Percentiles rank a stretch among this genome's conserved stretches.
Evolutionary conservation across 2,113 vertebrate genomes (phyloP).

Genomic region (Boleophthalmus pectinirostris): DNA sequence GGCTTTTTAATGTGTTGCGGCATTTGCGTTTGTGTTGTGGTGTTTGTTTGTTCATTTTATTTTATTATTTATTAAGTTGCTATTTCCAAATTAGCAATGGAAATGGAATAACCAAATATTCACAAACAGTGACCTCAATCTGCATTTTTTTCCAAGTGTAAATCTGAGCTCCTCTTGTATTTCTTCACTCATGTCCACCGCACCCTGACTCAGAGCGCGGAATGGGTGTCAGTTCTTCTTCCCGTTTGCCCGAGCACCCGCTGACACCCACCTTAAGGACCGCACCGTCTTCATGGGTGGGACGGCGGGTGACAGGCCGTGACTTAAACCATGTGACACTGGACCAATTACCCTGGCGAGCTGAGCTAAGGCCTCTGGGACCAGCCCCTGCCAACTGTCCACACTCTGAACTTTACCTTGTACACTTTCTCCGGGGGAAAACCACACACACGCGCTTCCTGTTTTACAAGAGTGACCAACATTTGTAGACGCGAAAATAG

Average conservation of each 20-base stretch:
- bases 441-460: conserved; percentile 7
- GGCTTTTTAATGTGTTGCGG: no score
- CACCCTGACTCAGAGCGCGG: conserved; percentile 39
- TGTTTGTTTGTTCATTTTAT: no score
- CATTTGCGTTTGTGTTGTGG: no score
- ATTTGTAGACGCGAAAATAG: no score
- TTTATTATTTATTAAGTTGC: no score
- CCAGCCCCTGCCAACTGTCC: conserved; percentile 15
- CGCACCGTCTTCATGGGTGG: conserved; percentile 51
- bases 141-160: no score
- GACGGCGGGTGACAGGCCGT: conserved; percentile 35
- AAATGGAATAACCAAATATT: no score
- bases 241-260: conserved; percentile 27
- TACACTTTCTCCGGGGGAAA: neutral
- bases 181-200: neutral
- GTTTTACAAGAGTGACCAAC: neutral
- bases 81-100: no score
- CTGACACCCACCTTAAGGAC: conserved; percentile 33
- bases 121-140: no score
- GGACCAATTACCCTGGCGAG: conserved; percentile 36
- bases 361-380: conserved; percentile 20
- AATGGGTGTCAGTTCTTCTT: conserved; percentile 41
- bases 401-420: conserved; percentile 19
- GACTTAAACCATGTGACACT: conserved; percentile 63
- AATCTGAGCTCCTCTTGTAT: neutral